These are phyloP conservation scores for Gobiocypris rarus DNA, from an alignment of 2,113 vertebrate genomes.

Conservation along the genomic window DNA sequence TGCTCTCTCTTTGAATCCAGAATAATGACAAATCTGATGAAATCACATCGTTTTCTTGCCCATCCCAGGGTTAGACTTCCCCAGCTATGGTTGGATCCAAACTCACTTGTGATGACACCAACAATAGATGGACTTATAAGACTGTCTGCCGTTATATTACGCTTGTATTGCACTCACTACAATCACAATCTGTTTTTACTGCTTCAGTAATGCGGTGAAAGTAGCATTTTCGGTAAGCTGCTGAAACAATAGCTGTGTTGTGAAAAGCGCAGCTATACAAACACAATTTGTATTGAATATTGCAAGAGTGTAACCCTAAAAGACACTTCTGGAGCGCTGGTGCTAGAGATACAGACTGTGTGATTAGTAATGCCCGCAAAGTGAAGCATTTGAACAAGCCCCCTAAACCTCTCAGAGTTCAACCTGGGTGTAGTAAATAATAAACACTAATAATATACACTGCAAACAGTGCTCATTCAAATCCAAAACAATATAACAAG, in stretches of 20 bases:
- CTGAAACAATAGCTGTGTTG: not conserved
- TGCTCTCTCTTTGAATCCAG: not conserved
- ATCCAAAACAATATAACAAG: conserved; percentile 14
- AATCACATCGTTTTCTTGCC: too few species aligned
- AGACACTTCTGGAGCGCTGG: not conserved
- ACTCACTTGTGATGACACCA: not conserved
- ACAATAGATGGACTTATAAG: not conserved
- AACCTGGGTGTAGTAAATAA: not conserved
- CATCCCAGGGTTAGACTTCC: not conserved
- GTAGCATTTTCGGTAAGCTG: not conserved
- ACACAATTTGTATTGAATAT: not conserved
- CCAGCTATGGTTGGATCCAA: not conserved
- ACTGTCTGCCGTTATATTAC: not conserved
- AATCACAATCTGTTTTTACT: not conserved
- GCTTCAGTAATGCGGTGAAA: not conserved
- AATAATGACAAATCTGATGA: too few species aligned
- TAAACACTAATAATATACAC: not conserved
- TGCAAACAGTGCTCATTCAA: conserved; percentile 15
- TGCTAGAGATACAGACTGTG: not conserved
- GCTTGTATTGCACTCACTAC: not conserved
- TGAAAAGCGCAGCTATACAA: not conserved
- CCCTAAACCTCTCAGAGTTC: not conserved
- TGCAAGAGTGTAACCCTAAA: not conserved
- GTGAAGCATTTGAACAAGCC: not conserved
- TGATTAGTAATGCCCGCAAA: not conserved